These are phyloP conservation scores for Chionoecetes opilio DNA, from an alignment of 1,140 invertebrate genomes.

Conservation along the genomic window DNA sequence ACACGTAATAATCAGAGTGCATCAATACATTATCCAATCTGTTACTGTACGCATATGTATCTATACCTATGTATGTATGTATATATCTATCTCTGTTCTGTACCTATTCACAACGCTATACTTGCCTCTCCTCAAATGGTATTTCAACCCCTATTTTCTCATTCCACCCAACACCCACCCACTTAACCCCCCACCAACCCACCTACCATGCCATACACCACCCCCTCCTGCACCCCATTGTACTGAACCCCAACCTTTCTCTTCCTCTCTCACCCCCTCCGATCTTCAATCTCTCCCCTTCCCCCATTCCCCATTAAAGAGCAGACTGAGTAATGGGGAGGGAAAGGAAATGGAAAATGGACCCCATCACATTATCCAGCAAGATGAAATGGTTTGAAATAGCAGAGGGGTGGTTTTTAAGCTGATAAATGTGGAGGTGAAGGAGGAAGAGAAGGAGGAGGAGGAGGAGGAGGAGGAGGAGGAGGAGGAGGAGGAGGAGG, in stretches of 20 bases:
- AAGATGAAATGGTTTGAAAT: constrained; percentile 6
- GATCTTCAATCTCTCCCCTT: constrained; percentile 1
- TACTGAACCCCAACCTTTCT: neutral
- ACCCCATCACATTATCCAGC: neutral
- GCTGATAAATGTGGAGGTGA: neutral
- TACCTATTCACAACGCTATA: neutral
- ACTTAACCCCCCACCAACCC: neutral
- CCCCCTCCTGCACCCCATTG: neutral
- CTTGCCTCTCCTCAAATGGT: neutral
- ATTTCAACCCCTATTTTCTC: neutral
- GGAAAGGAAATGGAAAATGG: constrained; percentile 29
- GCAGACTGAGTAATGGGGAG: neutral
- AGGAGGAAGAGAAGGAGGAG: neutral
- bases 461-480: constrained; percentile 13
- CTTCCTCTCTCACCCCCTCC: neutral
- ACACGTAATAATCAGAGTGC: too few species aligned
- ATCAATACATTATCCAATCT: too few species aligned
- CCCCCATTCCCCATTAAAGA: neutral
- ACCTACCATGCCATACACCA: neutral
- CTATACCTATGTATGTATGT: neutral
- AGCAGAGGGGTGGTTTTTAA: neutral
- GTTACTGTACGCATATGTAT: too few species aligned
- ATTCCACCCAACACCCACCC: neutral
- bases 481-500: neutral
- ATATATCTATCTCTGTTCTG: neutral